Percentiles rank a stretch among this genome's conserved stretches.
These are phyloP conservation scores for Scaptomyza flava DNA, from an alignment of 2,888 invertebrate genomes.

Conservation along the genomic window DNA sequence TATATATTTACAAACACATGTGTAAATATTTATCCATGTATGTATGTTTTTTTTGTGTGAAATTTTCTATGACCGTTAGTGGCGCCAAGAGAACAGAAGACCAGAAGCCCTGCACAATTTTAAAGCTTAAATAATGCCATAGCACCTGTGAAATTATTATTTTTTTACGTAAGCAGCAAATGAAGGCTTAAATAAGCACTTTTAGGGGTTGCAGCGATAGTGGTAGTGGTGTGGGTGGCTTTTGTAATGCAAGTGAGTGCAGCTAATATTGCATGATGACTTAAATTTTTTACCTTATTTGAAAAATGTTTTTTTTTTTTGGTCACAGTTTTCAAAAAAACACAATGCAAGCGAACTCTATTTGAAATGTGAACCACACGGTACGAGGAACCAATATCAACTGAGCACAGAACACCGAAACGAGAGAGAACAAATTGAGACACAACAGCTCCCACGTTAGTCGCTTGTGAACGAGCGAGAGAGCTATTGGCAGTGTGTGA, in stretches of 20 bases:
- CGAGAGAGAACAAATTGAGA: conserved; percentile 11
- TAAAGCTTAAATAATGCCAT: conserved; percentile 22
- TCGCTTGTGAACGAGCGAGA: conserved; percentile 50
- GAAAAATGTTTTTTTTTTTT: conserved; percentile 22
- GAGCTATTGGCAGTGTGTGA: conserved; percentile 2
- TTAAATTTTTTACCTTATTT: conserved; percentile 43
- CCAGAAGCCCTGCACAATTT: conserved; percentile 12
- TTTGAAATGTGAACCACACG: conserved; percentile 63
- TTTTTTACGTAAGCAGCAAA: conserved; percentile 30
- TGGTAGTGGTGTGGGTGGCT: background rate
- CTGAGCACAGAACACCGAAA: conserved; percentile 59
- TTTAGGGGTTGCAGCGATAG: background rate
- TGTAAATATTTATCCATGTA: background rate
- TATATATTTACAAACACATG: conserved; percentile 1
- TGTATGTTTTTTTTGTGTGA: background rate
- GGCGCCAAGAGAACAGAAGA: conserved; percentile 13
- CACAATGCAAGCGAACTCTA: conserved; percentile 31
- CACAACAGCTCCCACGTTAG: conserved; percentile 31
- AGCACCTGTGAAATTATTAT: conserved; percentile 29
- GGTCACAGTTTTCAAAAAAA: conserved; percentile 18
- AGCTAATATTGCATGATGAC: conserved; percentile 3
- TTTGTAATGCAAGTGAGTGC: background rate
- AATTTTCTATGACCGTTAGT: conserved; percentile 32
- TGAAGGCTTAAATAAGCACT: background rate
- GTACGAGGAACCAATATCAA: conserved; percentile 75